Base-by-base conservation (phyloP, 2,888 invertebrate genomes). In the Sesia bembeciformis region DNA sequence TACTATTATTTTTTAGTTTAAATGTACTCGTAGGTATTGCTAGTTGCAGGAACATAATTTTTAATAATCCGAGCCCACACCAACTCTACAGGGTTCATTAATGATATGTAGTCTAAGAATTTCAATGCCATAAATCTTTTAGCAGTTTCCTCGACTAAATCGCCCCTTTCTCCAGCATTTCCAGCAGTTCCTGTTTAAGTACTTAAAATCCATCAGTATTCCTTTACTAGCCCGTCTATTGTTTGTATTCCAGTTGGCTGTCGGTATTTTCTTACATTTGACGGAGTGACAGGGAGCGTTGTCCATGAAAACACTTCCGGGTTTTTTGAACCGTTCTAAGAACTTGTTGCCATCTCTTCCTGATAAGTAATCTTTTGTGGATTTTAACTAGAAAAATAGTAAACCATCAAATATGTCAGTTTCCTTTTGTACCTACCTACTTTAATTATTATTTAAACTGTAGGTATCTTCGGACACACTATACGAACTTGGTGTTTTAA, bases 251-350 rank as follows among this genome's bases (percentile, higher is more conserved):
- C 42, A 42, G n/a, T 3, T n/a, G 42, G 42, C n/a, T n/a, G 42
- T 42, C 42, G 42, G 42, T 42, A 42, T 42, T 5, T 42, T 42
- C 42, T 42, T n/a, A n/a, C 6, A n/a, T 42, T 42, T 42, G 5
- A 42, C 42, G n/a, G 52, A 55, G 23, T 56, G 56, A 43, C 51
- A 51, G 53, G 51, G 53, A 43, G 56, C 53, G 53, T 53, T 56
- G 40, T 53, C 56, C 53, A 53, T 53, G 51, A 56, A 51, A 46
- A 56, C 53, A 38, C 51, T 40, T 39, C 51, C 43, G 51, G 52
- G 55, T 41, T 55, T 40, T 40, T 51, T 43, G 39, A 56, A 43
- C 53, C 53, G 42, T 41, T 55, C 53, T 39, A 52, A n/a, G 42
- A 42, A 42, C 42, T n/a, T 42, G 7, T 42, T 5, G n/a, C 42